phyloP scores from a whole-genome alignment of 1,140 invertebrate species.

The Microplitis demolitor region DNA sequence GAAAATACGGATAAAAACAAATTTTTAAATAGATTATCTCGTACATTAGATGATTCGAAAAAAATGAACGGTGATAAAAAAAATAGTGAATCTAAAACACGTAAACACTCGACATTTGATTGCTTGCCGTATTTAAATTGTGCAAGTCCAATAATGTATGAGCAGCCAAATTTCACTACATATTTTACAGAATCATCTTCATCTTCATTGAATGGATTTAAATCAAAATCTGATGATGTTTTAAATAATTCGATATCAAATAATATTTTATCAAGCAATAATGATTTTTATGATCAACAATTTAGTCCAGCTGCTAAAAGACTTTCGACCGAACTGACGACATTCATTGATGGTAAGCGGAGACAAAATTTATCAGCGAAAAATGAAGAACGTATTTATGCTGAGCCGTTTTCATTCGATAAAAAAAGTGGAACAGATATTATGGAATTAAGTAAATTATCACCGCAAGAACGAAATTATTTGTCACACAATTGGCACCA shows the following conservation, averaged over 20 bases:
- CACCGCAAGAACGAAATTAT: constrained; percentile 23
- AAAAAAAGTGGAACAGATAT: constrained; percentile 37
- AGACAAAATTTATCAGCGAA: constrained; percentile 10
- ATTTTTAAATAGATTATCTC: constrained; percentile 18
- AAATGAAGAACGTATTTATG: constrained; percentile 56
- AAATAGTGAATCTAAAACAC: constrained; percentile 7
- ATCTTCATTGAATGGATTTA: neutral
- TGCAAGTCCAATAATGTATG: constrained; percentile 42
- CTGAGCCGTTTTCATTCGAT: constrained; percentile 50
- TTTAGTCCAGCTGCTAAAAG: constrained; percentile 26
- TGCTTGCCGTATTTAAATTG: constrained; percentile 65
- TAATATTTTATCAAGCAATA: constrained; percentile 7
- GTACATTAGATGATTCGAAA: constrained; percentile 25
- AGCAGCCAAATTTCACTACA: constrained; percentile 29
- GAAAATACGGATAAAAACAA: constrained; percentile 8
- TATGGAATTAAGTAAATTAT: constrained; percentile 18
- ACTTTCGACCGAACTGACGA: constrained; percentile 29
- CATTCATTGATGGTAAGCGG: constrained; percentile 32
- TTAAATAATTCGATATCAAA: constrained; percentile 20
- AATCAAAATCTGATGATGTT: constrained; percentile 24
- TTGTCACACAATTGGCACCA: constrained; percentile 30
- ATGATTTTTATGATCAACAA: constrained; percentile 20
- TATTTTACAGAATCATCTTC: constrained; percentile 20
- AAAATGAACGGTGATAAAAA: constrained; percentile 1
- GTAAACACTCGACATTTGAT: constrained; percentile 39